A percentile compares a stretch with the other conserved stretches of the same genome.
Conservation (phyloP, 2,113 vertebrate genomes). For the Neodontobutis hainanensis region DNA sequence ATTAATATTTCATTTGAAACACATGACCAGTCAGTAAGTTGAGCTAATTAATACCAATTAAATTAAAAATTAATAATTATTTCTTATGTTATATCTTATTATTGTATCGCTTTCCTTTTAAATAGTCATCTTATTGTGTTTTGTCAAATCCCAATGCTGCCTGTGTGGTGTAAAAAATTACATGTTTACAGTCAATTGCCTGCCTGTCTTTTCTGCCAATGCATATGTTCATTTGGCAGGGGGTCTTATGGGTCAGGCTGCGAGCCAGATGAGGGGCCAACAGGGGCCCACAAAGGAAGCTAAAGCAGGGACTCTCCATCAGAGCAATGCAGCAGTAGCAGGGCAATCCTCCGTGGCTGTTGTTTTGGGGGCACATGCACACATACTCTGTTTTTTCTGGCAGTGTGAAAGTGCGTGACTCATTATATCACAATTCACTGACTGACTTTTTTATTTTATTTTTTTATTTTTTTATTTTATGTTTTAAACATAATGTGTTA, state of each 20-base stretch:
- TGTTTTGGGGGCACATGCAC: conserved; percentile 17
- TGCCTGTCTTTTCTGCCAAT: conserved; percentile 43
- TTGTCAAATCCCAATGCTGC: conserved; percentile 23
- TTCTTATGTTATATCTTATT: not conserved
- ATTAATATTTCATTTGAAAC: no score
- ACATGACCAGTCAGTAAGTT: no score
- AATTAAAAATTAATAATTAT: conserved; percentile 2
- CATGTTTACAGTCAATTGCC: conserved; percentile 33
- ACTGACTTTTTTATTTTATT: no score
- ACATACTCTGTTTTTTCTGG: conserved; percentile 10
- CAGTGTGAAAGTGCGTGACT: conserved; percentile 30
- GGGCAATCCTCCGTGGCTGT: conserved; percentile 65
- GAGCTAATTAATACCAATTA: no score
- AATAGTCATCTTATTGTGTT: conserved; percentile 25
- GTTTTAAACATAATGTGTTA: not conserved
- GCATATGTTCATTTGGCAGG: conserved; percentile 72
- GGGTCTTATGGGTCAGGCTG: conserved; percentile 60
- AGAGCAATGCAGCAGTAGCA: conserved; percentile 39
- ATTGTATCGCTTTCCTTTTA: conserved; percentile 2
- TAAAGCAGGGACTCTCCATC: conserved; percentile 48
- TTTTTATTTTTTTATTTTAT: not conserved
- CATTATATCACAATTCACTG: not conserved
- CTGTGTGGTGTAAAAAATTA: conserved; percentile 29
- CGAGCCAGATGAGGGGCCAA: conserved; percentile 67
- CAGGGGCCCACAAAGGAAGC: conserved; percentile 50